Conservation (phyloP, 2,888 invertebrate species). For the Clepsis dumicolana region DNA sequence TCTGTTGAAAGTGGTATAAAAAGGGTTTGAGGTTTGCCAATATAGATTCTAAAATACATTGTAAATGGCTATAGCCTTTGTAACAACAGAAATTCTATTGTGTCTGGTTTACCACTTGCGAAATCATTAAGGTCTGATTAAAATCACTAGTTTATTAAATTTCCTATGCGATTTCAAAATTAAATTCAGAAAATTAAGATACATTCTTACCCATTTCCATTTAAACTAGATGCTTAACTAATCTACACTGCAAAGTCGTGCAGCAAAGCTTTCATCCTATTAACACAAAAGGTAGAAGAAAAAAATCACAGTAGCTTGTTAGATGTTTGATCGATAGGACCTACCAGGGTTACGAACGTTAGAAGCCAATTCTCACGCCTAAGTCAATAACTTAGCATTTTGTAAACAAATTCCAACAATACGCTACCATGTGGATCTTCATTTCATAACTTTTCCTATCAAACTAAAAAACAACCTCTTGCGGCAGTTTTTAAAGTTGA, state of each 20-base stretch:
- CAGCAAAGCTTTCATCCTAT: constrained; percentile 35
- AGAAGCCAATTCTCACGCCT: constrained; percentile 84
- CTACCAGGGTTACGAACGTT: constrained; percentile 81
- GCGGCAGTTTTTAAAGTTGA: constrained; percentile 47
- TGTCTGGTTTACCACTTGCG: too few species aligned
- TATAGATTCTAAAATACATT: too few species aligned
- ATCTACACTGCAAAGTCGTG: constrained; percentile 23
- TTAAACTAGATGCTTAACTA: neutral
- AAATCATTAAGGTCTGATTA: too few species aligned
- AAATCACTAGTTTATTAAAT: too few species aligned
- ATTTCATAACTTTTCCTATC: constrained; percentile 60
- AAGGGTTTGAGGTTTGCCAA: too few species aligned
- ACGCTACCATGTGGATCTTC: constrained; percentile 64
- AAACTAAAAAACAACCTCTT: constrained; percentile 53
- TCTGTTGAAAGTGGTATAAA: too few species aligned
- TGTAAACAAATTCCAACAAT: constrained; percentile 81
- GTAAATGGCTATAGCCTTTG: too few species aligned
- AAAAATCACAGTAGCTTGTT: constrained; percentile 76
- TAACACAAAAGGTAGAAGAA: constrained; percentile 46
- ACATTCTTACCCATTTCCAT: too few species aligned
- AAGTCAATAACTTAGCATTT: constrained; percentile 79
- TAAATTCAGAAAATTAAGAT: too few species aligned
- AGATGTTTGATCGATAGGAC: constrained; percentile 76
- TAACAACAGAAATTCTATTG: too few species aligned
- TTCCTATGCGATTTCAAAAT: too few species aligned